Conservation (phyloP, 2,888 invertebrate genomes). For the Dynastes hyllus region DNA sequence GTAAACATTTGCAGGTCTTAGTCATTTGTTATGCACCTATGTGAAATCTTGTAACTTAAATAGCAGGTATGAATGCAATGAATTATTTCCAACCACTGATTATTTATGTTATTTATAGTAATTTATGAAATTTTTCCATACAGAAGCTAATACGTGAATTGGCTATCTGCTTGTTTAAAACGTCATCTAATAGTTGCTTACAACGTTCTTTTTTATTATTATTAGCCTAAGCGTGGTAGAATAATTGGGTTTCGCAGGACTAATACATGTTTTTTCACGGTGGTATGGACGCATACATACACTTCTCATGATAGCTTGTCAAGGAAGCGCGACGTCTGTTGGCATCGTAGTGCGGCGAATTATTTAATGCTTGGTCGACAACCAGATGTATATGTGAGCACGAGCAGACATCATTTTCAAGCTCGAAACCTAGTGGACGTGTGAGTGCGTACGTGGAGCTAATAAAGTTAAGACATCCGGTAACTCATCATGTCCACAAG, state of each 20-base stretch:
- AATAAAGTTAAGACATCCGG: conserved; percentile 52
- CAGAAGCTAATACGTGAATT: too few relatives aligned
- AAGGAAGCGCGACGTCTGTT: neutral
- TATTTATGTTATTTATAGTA: too few relatives aligned
- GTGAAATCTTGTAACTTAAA: too few relatives aligned
- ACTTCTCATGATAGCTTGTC: conserved; percentile 26
- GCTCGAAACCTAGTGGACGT: conserved; percentile 38
- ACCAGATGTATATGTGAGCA: conserved; percentile 46
- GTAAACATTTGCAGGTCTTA: too few relatives aligned
- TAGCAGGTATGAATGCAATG: too few relatives aligned
- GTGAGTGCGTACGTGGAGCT: conserved; percentile 43
- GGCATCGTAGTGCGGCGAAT: too few relatives aligned
- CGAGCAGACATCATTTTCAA: conserved; percentile 45
- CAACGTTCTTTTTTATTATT: too few relatives aligned
- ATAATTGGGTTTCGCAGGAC: neutral
- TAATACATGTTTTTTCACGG: conserved; percentile 6
- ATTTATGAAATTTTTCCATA: too few relatives aligned
- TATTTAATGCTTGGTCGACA: neutral
- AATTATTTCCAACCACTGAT: too few relatives aligned
- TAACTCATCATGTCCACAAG: conserved; percentile 49
- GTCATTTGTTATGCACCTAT: too few relatives aligned
- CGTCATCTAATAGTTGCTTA: too few relatives aligned
- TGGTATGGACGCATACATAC: neutral
- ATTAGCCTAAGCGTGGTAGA: neutral
- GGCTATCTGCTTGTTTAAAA: too few relatives aligned